Base-by-base conservation (phyloP, 1,140 invertebrate species). In the Zophobas atratus region DNA sequence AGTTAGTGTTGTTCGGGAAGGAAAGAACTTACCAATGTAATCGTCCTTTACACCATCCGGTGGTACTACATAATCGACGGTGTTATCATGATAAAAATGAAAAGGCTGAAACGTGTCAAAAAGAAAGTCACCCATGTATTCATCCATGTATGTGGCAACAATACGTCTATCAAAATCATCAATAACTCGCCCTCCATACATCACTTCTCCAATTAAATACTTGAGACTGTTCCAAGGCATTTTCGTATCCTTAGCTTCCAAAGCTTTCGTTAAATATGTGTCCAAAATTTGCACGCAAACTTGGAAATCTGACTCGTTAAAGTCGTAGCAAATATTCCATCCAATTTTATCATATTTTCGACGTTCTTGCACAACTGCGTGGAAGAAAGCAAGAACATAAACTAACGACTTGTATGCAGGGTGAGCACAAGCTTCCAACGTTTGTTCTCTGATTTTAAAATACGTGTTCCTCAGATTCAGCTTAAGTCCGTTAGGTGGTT, bases 271-370 rank as follows among this genome's bases (percentile, higher is more conserved):
- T 6, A 97, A 87, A 86, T 97, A 97, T 2, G 93, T 95, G 57
- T 93, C 90, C 38, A 97, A 86, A 75, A 97, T 97, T 83, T 93
- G 91, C 75, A 93, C 91, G 85, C 94, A 96, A 8, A 97, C 95
- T 74, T 92, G 91, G 84, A 97, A 97, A 88, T 98, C 96, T 0
- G 94, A 94, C 87, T 97, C 95, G 84, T 95, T 97, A 85, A 97
- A 98, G 88, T 98, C 96, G 84, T 97, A 98, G 51, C 90, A 90
- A 76, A 97, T 95, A 84, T 98, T 98, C 96, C 96, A 97, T 1
- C 96, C 96, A 73, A 97, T 94, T 88, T 97, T 97, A 81, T 94
- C 94, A 84, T 97, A 98, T 86, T 96, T 97, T 81, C 95, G 90
- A 55, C 96, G 90, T 86, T 97, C 96, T 88, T 95, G 94, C 6